Percentiles rank a stretch among this genome's conserved stretches.
Evolutionary conservation across 2,113 vertebrate genomes (phyloP).

Genomic region (Andinoacara biseriatus): DNA sequence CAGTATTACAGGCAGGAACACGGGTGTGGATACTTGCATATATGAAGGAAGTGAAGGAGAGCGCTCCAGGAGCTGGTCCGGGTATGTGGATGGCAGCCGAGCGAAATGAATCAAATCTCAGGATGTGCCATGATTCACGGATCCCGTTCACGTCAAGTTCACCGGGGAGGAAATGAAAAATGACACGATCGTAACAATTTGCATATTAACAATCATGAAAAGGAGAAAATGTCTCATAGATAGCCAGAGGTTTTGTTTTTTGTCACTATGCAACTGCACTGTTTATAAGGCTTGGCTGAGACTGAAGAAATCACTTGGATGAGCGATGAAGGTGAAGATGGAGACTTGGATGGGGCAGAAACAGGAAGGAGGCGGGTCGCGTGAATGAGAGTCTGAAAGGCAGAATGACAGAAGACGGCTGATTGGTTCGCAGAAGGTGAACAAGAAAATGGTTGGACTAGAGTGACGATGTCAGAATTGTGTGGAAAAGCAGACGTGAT

Average conservation of each 20-base stretch:
- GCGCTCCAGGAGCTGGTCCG: neutral
- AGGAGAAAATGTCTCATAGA: neutral
- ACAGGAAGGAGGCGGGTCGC: too few species aligned
- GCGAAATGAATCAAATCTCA: neutral
- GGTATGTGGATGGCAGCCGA: rapidly evolving
- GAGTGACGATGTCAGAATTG: too few species aligned
- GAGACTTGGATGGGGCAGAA: too few species aligned
- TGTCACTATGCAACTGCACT: neutral
- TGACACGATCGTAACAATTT: rapidly evolving
- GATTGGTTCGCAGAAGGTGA: too few species aligned
- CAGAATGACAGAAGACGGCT: too few species aligned
- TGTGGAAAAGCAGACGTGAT: too few species aligned
- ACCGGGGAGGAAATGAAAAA: neutral
- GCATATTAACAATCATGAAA: neutral
- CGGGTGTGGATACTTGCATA: neutral
- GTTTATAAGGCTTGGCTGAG: neutral
- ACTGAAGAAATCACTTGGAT: too few species aligned
- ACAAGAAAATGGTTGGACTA: too few species aligned
- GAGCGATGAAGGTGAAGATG: neutral
- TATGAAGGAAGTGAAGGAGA: neutral
- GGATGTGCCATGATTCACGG: neutral
- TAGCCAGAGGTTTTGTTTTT: too few species aligned
- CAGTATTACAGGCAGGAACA: neutral
- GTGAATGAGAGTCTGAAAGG: too few species aligned
- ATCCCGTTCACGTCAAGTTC: neutral